phyloP scores from a whole-genome alignment of 2,888 invertebrate species.

The Spatulosminthurus flaviceps region DNA sequence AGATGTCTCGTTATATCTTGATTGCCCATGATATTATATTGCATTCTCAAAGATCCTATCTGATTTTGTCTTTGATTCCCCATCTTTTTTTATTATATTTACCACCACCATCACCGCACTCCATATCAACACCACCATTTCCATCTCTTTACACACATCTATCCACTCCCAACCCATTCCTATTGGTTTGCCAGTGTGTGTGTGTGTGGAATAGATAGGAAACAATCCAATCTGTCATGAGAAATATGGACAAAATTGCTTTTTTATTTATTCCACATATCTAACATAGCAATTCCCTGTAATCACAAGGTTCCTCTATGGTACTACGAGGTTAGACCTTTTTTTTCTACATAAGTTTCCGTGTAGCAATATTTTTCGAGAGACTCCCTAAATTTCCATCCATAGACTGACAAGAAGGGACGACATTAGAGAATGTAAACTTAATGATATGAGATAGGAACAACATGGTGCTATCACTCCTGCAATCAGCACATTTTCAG shows the following conservation, averaged over 20 bases:
- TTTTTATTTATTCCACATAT: not conserved
- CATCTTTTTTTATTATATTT: constrained; percentile 12
- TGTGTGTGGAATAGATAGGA: not conserved
- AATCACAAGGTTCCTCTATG: no score
- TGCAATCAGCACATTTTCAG: not conserved
- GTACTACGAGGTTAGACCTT: no score
- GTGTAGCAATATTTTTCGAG: no score
- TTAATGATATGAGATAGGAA: no score
- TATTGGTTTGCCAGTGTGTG: not conserved
- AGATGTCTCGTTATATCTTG: constrained; percentile 55
- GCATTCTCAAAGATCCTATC: constrained; percentile 13
- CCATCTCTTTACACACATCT: not conserved
- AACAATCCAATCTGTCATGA: not conserved
- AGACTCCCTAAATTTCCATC: no score
- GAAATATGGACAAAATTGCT: constrained; percentile 8
- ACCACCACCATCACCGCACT: not conserved
- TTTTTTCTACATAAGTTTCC: no score
- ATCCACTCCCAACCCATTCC: not conserved
- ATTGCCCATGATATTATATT: constrained; percentile 42
- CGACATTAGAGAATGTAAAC: no score
- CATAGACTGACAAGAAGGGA: no score
- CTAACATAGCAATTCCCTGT: not conserved
- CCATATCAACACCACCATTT: not conserved
- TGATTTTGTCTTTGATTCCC: constrained; percentile 10
- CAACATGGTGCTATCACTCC: not conserved